Conservation (phyloP, 2,888 invertebrate species). For the Himalopsyche anomala region DNA sequence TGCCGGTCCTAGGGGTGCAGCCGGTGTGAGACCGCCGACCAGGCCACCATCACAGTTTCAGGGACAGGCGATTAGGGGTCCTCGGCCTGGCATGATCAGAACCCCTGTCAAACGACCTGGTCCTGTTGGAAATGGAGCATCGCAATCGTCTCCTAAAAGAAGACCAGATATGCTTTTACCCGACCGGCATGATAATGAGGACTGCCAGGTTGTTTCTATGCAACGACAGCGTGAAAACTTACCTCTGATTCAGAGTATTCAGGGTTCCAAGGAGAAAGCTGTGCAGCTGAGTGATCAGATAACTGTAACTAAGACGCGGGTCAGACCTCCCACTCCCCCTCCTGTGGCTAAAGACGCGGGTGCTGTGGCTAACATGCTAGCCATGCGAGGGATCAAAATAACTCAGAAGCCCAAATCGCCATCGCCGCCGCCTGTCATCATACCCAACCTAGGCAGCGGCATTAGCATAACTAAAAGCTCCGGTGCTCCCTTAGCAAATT, state of each 20-base stretch:
- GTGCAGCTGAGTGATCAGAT: constrained; percentile 85
- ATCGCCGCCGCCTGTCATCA: constrained; percentile 70
- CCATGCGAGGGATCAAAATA: constrained; percentile 86
- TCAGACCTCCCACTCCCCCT: constrained; percentile 69
- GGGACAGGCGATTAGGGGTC: constrained; percentile 71
- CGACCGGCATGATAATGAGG: constrained; percentile 84
- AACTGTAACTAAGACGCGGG: constrained; percentile 79
- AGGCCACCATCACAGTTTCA: constrained; percentile 72
- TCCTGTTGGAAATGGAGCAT: constrained; percentile 67
- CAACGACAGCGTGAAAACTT: constrained; percentile 84
- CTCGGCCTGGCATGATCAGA: constrained; percentile 67
- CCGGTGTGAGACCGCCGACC: constrained; percentile 69
- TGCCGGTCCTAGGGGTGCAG: constrained; percentile 70
- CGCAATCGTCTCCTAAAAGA: constrained; percentile 71
- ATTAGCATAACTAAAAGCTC: constrained; percentile 77
- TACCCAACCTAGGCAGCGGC: constrained; percentile 75
- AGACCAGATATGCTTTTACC: constrained; percentile 82
- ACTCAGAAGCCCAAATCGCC: constrained; percentile 80
- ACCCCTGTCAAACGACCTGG: constrained; percentile 74
- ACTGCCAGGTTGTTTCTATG: constrained; percentile 85
- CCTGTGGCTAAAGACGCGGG: constrained; percentile 83
- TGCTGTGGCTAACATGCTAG: constrained; percentile 86
- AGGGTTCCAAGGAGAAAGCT: constrained; percentile 78
- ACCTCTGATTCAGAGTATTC: constrained; percentile 85
- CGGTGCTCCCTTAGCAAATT: constrained; percentile 70